phyloP scores from a whole-genome alignment of 2,113 vertebrate species.

The Leucoraja erinaceus region DNA sequence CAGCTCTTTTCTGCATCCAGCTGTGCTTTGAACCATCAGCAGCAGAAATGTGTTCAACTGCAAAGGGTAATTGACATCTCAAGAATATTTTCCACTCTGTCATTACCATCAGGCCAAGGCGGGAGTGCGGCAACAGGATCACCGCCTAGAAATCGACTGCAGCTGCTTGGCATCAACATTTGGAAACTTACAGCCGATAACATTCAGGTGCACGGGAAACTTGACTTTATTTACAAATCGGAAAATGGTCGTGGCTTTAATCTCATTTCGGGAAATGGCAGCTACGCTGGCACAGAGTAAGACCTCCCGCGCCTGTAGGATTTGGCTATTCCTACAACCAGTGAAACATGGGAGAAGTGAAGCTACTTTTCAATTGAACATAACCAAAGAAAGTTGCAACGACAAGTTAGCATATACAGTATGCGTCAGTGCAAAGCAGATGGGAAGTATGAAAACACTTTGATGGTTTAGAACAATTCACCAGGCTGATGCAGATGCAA shows the following conservation, averaged over 20 bases:
- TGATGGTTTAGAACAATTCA: neutral
- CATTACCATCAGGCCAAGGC: too few relatives aligned
- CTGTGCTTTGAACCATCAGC: too few relatives aligned
- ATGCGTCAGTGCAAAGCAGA: neutral
- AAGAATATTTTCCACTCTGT: too few relatives aligned
- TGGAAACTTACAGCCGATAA: neutral
- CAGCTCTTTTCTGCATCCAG: too few relatives aligned
- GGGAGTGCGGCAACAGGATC: neutral
- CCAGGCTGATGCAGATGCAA: neutral
- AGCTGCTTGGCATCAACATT: neutral
- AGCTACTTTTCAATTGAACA: neutral
- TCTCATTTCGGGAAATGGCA: neutral
- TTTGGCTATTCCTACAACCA: neutral
- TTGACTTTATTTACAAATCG: neutral
- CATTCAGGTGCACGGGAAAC: neutral
- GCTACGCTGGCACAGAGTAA: neutral
- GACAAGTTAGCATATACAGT: neutral
- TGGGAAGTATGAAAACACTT: neutral
- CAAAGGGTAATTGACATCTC: too few relatives aligned
- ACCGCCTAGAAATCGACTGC: neutral
- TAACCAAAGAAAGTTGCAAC: neutral
- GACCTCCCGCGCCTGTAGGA: neutral
- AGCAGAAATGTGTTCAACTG: too few relatives aligned
- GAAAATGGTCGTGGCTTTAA: neutral
- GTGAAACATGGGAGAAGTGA: neutral